phyloP scores from a whole-genome alignment of 2,888 invertebrate genomes.

The Megamerina dolium region DNA sequence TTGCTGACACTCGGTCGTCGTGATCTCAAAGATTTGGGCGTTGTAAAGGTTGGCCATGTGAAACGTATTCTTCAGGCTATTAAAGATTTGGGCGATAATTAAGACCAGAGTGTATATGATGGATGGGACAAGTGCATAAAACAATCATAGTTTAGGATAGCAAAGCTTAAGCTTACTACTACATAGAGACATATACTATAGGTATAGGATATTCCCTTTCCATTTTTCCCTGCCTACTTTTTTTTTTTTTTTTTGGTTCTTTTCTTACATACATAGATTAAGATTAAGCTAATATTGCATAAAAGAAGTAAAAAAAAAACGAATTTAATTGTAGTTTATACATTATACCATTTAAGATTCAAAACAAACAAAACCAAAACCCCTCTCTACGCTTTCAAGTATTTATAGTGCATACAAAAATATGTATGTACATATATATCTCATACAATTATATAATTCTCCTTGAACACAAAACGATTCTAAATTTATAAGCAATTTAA shows the following conservation, averaged over 20 bases:
- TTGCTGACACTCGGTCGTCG: constrained; percentile 78
- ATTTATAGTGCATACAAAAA: not conserved
- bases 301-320: constrained; percentile 16
- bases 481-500: constrained; percentile 42
- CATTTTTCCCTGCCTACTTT: constrained; percentile 5
- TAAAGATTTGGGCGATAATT: constrained; percentile 61
- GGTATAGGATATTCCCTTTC: constrained; percentile 1
- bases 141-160: constrained; percentile 38
- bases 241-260: constrained; percentile 1
- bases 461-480: constrained; percentile 25
- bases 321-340: constrained; percentile 36
- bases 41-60: constrained; percentile 92
- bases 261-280: no score
- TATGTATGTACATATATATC: not conserved
- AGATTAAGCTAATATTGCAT: no score
- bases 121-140: constrained; percentile 25
- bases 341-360: constrained; percentile 12
- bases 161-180: constrained; percentile 20
- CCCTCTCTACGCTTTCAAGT: constrained; percentile 20
- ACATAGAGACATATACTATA: constrained; percentile 2
- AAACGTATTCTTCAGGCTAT: constrained; percentile 91
- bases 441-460: constrained; percentile 3
- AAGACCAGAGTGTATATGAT: constrained; percentile 15
- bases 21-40: constrained; percentile 84
- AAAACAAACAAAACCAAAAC: constrained; percentile 10